Conservation (phyloP, 92 coral and sea anemone genomes). For the Palythoa caribaeorum region DNA sequence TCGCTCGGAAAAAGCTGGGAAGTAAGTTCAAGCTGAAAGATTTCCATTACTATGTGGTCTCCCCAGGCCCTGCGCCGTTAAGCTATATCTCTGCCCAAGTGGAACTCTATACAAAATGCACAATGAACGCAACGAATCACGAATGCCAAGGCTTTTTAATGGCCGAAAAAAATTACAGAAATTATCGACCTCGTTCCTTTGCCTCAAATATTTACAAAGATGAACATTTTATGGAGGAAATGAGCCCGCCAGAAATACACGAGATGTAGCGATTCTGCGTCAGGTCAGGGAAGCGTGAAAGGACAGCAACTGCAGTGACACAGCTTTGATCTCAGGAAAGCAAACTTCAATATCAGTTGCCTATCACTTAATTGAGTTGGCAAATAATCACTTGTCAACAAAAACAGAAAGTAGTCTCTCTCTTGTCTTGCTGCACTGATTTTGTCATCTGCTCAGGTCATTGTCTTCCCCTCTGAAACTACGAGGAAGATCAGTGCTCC, state of each 20-base stretch:
- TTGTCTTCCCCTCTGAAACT: no score
- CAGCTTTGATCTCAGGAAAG: neutral
- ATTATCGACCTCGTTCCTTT: neutral
- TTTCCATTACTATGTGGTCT: conserved; percentile 89
- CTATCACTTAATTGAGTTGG: no score
- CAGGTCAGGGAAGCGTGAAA: neutral
- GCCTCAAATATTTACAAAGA: neutral
- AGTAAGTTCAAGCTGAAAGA: conserved; percentile 74
- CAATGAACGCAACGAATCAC: conserved; percentile 48
- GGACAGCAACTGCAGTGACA: neutral
- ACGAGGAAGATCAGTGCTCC: no score
- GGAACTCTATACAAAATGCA: conserved; percentile 70
- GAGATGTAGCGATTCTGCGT: conserved; percentile 2
- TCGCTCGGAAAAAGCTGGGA: conserved; percentile 75
- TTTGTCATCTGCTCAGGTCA: no score
- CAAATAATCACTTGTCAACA: no score
- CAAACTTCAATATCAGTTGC: neutral
- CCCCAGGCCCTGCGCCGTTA: conserved; percentile 88
- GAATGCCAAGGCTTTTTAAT: conserved; percentile 61
- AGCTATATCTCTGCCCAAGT: conserved; percentile 68
- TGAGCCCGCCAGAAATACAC: conserved; percentile 37
- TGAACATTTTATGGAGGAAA: conserved; percentile 18
- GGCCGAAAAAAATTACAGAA: conserved; percentile 6
- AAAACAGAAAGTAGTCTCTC: no score
- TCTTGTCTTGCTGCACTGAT: no score